These are phyloP conservation scores for Cheirogaleus major DNA, from an alignment of 2,797 vertebrate genomes.

Conservation along the genomic window DNA sequence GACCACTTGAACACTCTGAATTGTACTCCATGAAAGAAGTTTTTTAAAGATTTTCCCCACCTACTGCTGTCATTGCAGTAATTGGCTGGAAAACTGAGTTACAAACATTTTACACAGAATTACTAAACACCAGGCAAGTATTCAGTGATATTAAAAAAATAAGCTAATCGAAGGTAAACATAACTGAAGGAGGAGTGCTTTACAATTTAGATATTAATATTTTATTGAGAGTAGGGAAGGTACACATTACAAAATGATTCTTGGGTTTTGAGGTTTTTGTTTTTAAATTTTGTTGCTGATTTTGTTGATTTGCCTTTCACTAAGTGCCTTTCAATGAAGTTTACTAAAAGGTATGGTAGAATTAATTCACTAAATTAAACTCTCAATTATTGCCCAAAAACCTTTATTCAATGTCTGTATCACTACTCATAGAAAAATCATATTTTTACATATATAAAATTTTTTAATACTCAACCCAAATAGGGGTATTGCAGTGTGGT, in stretches of 20 bases:
- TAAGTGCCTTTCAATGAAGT: background rate
- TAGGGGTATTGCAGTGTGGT: background rate
- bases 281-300: background rate
- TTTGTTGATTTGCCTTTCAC: background rate
- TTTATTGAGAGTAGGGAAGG: background rate
- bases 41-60: background rate
- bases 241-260: background rate
- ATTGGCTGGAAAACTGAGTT: background rate
- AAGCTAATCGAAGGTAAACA: background rate
- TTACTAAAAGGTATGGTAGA: conserved; percentile 21
- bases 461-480: background rate
- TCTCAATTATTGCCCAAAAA: background rate
- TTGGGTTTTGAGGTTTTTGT: background rate
- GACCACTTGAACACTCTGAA: background rate
- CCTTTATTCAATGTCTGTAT: background rate
- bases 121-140: background rate
- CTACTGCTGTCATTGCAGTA: background rate
- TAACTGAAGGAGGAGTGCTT: background rate
- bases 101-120: background rate
- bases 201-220: background rate
- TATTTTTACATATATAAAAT: background rate
- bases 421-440: background rate
- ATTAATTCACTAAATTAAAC: conserved; percentile 11
- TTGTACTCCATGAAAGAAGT: background rate
- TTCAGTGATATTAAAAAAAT: background rate